Conservation (phyloP, 2,797 vertebrate genomes). For the Sus cebifrons region DNA sequence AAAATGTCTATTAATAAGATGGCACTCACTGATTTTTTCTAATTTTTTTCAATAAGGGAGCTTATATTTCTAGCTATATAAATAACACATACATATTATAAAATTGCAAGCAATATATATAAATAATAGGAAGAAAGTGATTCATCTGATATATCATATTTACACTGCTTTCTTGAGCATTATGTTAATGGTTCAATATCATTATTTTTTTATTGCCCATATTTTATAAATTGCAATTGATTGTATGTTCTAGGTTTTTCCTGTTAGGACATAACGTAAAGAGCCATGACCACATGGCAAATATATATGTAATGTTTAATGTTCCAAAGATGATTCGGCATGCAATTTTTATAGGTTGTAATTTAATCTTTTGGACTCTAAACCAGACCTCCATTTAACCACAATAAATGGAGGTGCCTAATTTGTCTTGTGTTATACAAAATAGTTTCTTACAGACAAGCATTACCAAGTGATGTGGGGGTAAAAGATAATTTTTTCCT, state of each 20-base stretch:
- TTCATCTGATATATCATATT: background rate
- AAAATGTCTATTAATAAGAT: background rate
- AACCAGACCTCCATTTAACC: background rate
- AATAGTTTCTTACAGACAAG: background rate
- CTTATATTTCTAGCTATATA: slow-evolving; percentile 32
- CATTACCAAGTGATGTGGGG: background rate
- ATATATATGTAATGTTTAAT: background rate
- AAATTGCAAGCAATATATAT: background rate
- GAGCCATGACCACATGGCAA: background rate
- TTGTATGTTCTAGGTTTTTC: background rate
- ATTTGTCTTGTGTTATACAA: background rate
- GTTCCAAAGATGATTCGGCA: background rate
- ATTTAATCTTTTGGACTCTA: background rate
- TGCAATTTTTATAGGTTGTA: background rate
- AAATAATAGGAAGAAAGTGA: background rate
- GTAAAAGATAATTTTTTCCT: background rate
- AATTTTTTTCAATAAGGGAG: background rate
- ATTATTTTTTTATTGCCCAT: background rate
- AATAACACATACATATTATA: background rate
- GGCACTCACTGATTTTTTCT: background rate
- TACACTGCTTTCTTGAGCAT: background rate
- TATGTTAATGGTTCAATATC: background rate
- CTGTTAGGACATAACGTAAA: background rate
- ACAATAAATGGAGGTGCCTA: background rate
- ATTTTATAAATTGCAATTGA: slow-evolving; percentile 2